Evolutionary conservation across 1,140 invertebrate genomes (phyloP).

Genomic region (Dreissena polymorpha): DNA sequence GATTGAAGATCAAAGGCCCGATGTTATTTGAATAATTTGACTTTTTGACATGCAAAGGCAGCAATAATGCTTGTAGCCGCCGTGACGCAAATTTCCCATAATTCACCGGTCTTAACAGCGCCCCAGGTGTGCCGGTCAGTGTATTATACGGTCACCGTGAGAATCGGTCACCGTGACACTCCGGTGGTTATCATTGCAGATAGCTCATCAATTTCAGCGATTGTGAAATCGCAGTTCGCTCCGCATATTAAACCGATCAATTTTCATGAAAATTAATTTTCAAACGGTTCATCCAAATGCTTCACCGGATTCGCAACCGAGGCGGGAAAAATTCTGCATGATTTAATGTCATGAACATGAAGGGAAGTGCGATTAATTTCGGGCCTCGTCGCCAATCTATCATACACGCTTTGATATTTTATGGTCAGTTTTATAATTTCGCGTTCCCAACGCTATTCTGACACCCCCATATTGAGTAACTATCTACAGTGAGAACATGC

Average conservation of each 20-base stretch:
- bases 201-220: constrained; percentile 51
- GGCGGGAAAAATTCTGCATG: constrained; percentile 34
- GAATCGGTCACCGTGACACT: constrained; percentile 49
- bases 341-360: constrained; percentile 26
- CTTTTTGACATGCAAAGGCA: constrained; percentile 7
- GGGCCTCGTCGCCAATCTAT: background rate
- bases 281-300: constrained; percentile 52
- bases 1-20: too few species aligned
- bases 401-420: background rate
- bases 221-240: constrained; percentile 35
- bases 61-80: constrained; percentile 2
- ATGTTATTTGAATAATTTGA: background rate
- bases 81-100: constrained; percentile 51
- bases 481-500: too few species aligned
- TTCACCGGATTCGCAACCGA: constrained; percentile 32
- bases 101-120: constrained; percentile 29
- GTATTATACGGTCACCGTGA: constrained; percentile 40
- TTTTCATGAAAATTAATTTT: constrained; percentile 55
- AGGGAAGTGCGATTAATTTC: too few species aligned
- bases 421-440: too few species aligned
- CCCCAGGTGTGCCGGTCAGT: constrained; percentile 60
- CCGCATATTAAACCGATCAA: constrained; percentile 54
- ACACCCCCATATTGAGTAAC: too few species aligned
- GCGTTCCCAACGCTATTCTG: too few species aligned
- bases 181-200: constrained; percentile 7